phyloP scores from a whole-genome alignment of 2,113 vertebrate genomes.

The Grallaria varia region DNA sequence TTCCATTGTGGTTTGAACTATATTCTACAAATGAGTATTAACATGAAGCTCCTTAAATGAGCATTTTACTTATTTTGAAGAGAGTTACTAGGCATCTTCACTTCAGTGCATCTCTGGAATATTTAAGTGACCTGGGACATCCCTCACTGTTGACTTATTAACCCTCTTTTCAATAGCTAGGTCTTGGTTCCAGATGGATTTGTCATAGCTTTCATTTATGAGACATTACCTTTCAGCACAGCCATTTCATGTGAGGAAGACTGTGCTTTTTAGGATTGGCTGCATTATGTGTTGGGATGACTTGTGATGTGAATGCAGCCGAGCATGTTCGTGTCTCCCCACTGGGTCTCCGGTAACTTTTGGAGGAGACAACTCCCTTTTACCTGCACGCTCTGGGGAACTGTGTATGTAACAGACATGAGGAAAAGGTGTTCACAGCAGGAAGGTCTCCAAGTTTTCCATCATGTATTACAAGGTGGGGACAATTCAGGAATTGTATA shows the following conservation, averaged over 20 bases:
- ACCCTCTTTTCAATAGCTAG: not conserved
- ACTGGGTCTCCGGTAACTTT: not conserved
- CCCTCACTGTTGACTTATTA: rapidly evolving
- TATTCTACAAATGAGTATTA: not conserved
- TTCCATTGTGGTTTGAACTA: not conserved
- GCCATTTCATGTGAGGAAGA: not conserved
- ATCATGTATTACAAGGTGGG: too few species aligned
- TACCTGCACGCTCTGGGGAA: not conserved
- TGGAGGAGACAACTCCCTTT: not conserved
- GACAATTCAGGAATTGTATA: not conserved
- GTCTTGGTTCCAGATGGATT: not conserved
- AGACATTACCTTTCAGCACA: not conserved
- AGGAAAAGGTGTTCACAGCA: not conserved
- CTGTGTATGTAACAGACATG: not conserved
- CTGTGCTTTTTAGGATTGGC: not conserved
- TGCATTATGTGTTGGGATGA: not conserved
- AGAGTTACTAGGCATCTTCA: not conserved
- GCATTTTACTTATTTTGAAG: not conserved
- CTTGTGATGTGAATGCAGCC: not conserved
- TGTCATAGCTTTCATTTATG: not conserved
- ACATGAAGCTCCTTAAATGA: not conserved
- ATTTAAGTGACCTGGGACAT: not conserved
- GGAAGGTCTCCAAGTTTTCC: not conserved
- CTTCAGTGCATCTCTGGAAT: not conserved
- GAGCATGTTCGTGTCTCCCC: not conserved